Conservation (phyloP, 2,797 vertebrate genomes). For the Threskiornis aethiopicus region DNA sequence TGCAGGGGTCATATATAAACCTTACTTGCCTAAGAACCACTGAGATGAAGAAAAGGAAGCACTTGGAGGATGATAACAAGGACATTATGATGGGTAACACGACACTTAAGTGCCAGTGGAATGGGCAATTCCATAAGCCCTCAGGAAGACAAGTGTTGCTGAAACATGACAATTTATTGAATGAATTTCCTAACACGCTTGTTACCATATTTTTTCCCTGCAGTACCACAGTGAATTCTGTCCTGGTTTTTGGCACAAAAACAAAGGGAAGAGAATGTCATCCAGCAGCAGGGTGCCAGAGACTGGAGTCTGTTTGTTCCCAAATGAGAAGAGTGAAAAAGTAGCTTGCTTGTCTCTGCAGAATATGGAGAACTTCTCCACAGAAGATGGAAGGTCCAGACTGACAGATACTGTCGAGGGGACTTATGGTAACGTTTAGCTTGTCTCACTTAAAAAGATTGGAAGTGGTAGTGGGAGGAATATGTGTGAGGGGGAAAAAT, state of each 20-base stretch:
- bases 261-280: background rate
- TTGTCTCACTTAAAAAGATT: background rate
- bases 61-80: constrained; percentile 21
- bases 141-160: constrained; percentile 26
- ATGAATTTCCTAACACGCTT: background rate
- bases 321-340: background rate
- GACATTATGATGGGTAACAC: background rate
- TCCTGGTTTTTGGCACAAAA: background rate
- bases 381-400: background rate
- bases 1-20: background rate
- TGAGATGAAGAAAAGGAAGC: background rate
- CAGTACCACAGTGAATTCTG: background rate
- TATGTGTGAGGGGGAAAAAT: background rate
- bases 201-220: background rate
- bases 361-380: background rate
- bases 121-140: constrained; percentile 14
- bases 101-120: background rate
- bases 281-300: background rate
- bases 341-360: background rate
- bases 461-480: background rate
- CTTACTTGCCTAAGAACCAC: background rate
- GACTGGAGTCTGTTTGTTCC: background rate
- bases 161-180: constrained; percentile 15
- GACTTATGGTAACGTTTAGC: background rate
- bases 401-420: background rate